A percentile compares a stretch with the other conserved stretches of the same genome.
Conservation (phyloP, 2,888 invertebrate species). For the Rhagonycha lutea region DNA sequence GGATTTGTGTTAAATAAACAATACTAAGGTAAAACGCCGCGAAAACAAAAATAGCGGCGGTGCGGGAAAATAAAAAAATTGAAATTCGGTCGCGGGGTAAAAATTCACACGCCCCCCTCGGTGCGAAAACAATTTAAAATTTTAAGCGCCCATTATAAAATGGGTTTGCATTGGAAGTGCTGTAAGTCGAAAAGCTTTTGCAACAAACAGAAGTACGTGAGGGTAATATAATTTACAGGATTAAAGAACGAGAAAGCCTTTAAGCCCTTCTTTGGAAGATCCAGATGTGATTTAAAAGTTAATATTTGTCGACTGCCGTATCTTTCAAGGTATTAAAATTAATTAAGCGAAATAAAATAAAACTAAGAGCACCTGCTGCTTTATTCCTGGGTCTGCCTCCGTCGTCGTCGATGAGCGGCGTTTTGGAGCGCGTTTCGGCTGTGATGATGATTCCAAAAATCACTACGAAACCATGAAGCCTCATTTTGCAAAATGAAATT, state of each 20-base stretch:
- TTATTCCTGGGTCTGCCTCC: conserved; percentile 46
- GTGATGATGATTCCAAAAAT: conserved; percentile 22
- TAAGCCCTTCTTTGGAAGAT: not conserved
- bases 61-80: not conserved
- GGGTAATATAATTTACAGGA: conserved; percentile 14
- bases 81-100: not conserved
- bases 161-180: not conserved
- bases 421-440: conserved; percentile 40
- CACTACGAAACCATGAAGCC: conserved; percentile 20
- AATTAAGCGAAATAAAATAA: conserved; percentile 13
- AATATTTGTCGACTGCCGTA: not conserved
- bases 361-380: conserved; percentile 46
- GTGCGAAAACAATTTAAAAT: not conserved
- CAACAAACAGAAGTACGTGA: conserved; percentile 9
- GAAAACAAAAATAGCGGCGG: not conserved
- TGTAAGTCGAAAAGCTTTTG: not conserved
- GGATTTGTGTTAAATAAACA: not conserved
- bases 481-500: conserved; percentile 8
- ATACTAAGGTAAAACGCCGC: not conserved
- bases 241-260: conserved; percentile 6
- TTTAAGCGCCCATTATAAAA: not conserved
- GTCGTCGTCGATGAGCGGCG: conserved; percentile 49
- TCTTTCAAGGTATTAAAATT: conserved; percentile 2
- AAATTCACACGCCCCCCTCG: not conserved
- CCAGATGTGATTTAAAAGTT: conserved; percentile 3